Conservation (phyloP, 2,888 invertebrate species). For the Lepidochitona cinerea region DNA sequence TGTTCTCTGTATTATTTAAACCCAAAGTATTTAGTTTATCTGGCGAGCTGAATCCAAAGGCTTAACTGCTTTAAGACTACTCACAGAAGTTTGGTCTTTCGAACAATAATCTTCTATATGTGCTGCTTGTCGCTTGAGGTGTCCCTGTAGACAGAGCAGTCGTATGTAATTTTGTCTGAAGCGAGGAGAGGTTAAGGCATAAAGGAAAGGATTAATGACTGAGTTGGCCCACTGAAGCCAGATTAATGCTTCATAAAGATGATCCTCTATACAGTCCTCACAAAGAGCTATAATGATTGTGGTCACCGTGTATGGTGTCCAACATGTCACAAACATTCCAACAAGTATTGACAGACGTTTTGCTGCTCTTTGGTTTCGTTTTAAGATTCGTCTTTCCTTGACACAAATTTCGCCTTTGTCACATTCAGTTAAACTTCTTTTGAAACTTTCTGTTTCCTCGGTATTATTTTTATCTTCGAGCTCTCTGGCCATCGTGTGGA, state of each 20-base stretch:
- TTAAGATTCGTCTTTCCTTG: background rate
- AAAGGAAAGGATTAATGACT: background rate
- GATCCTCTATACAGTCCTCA: background rate
- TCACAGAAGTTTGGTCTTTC: too few relatives aligned
- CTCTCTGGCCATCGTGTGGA: background rate
- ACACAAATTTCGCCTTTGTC: too few relatives aligned
- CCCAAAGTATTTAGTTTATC: too few relatives aligned
- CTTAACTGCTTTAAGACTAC: too few relatives aligned
- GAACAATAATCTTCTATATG: too few relatives aligned
- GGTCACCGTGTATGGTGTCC: background rate
- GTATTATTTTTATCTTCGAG: background rate
- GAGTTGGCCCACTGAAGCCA: constrained; percentile 7
- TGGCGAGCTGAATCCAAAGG: too few relatives aligned
- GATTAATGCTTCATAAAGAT: background rate
- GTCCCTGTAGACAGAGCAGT: too few relatives aligned
- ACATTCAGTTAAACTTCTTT: background rate
- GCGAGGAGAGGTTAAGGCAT: background rate
- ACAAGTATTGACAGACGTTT: background rate
- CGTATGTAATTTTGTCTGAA: background rate
- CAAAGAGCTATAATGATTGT: background rate
- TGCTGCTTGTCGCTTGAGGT: too few relatives aligned
- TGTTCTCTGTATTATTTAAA: too few relatives aligned
- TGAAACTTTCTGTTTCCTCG: background rate
- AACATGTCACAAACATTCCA: background rate
- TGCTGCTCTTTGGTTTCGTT: background rate